phyloP scores from a whole-genome alignment of 2,113 vertebrate genomes.

The Platanista minor region DNA sequence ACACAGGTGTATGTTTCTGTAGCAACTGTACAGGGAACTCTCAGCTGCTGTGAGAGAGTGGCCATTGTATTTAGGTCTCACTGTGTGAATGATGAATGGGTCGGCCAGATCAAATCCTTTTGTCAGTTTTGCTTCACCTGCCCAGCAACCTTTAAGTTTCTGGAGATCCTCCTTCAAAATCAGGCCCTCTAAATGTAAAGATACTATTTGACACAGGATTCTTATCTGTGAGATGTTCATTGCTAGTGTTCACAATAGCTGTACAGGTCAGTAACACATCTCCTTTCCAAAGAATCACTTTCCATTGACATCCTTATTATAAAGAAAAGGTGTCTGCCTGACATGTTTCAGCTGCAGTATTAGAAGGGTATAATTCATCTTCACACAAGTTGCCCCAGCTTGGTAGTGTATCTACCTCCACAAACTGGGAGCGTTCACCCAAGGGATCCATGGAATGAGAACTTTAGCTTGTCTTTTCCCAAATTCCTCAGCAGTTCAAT shows the following conservation, averaged over 20 bases:
- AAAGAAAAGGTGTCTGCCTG: conserved; percentile 83
- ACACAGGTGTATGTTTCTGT: conserved; percentile 93
- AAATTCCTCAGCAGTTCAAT: conserved; percentile 64
- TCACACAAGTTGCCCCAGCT: conserved; percentile 84
- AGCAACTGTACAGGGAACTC: conserved; percentile 93
- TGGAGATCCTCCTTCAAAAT: conserved; percentile 91
- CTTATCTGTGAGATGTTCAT: conserved; percentile 94
- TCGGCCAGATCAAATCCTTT: conserved; percentile 93
- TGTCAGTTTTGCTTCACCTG: conserved; percentile 93
- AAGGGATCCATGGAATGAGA: conserved; percentile 89
- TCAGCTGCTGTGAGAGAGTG: conserved; percentile 92
- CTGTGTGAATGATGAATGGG: conserved; percentile 93
- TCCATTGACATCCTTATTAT: conserved; percentile 87
- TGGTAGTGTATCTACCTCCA: conserved; percentile 87
- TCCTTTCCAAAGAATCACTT: conserved; percentile 91
- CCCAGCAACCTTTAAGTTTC: conserved; percentile 97
- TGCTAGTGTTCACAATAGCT: conserved; percentile 94
- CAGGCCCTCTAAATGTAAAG: conserved; percentile 89
- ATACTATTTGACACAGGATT: conserved; percentile 93
- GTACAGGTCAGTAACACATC: conserved; percentile 94
- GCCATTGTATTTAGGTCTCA: conserved; percentile 93
- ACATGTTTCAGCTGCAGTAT: conserved; percentile 61
- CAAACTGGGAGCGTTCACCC: conserved; percentile 92
- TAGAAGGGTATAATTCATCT: conserved; percentile 67
- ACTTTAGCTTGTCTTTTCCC: neutral